phyloP scores from a whole-genome alignment of 2,113 vertebrate species.

The Vidua macroura region DNA sequence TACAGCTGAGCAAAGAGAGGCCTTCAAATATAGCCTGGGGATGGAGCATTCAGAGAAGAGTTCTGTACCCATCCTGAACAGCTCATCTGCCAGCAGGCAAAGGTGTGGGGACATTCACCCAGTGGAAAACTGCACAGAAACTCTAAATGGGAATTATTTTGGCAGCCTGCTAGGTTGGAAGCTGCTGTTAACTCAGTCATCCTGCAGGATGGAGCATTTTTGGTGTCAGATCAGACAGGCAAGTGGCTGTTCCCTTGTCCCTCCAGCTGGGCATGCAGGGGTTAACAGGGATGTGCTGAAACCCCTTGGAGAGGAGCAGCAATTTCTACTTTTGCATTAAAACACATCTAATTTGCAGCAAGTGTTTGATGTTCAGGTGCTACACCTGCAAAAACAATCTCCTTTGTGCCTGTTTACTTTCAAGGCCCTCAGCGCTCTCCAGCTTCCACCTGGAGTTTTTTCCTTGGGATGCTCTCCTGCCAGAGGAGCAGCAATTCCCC shows the following conservation, averaged over 20 bases:
- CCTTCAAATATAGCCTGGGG: neutral
- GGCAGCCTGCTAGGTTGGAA: neutral
- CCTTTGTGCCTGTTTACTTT: neutral
- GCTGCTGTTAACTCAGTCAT: rapidly evolving
- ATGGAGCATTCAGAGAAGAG: neutral
- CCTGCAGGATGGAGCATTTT: neutral
- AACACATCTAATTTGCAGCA: neutral
- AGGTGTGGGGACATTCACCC: neutral
- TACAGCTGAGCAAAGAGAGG: neutral
- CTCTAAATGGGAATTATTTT: neutral
- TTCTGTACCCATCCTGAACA: neutral
- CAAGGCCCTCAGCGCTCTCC: rapidly evolving
- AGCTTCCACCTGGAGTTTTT: neutral
- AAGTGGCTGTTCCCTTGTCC: rapidly evolving
- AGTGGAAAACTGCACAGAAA: neutral
- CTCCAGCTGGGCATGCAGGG: neutral
- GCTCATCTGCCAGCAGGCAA: neutral
- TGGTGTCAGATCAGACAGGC: neutral
- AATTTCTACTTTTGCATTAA: neutral
- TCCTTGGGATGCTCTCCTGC: neutral
- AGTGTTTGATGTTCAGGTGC: neutral
- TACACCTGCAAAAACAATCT: neutral
- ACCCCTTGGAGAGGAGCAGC: neutral
- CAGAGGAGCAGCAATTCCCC: neutral
- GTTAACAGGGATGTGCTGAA: neutral